Conservation (phyloP, 2,888 invertebrate species). For the Globia sparganii region DNA sequence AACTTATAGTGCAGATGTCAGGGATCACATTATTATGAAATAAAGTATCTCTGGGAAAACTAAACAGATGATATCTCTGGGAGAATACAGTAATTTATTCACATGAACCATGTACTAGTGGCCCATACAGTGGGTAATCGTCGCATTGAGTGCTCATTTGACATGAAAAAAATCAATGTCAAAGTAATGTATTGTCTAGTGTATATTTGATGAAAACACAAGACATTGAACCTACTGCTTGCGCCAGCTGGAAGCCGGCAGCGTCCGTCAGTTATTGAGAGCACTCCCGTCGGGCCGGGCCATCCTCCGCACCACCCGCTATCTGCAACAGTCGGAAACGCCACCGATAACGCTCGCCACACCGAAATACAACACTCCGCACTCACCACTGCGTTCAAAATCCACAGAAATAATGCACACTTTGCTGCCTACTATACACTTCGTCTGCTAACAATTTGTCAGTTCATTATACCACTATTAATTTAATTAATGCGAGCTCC, state of each 20-base stretch:
- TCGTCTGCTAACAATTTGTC: conserved; percentile 64
- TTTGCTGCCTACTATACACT: conserved; percentile 56
- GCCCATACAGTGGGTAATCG: conserved; percentile 21
- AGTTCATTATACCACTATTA: conserved; percentile 74
- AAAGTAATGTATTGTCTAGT: conserved; percentile 44
- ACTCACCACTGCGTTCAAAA: conserved; percentile 56
- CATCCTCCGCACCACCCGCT: conserved; percentile 87
- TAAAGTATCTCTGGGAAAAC: conserved; percentile 10
- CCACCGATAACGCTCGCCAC: conserved; percentile 85
- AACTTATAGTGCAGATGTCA: conserved; percentile 44
- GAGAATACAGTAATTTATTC: conserved; percentile 12
- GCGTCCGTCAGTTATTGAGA: conserved; percentile 89
- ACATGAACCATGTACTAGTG: conserved; percentile 15
- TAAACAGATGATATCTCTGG: conserved; percentile 11
- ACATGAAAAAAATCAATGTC: conserved; percentile 64
- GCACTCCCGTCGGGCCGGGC: conserved; percentile 83
- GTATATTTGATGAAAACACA: conserved; percentile 36
- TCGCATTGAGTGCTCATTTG: conserved; percentile 28
- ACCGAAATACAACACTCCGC: conserved; percentile 71
- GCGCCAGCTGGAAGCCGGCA: conserved; percentile 89
- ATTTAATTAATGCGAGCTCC: conserved; percentile 86
- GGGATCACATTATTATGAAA: neutral
- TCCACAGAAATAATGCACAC: conserved; percentile 51
- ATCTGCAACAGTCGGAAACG: conserved; percentile 89
- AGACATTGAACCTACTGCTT: conserved; percentile 81